Percentiles rank a stretch among this genome's conserved stretches.
These are phyloP conservation scores for Scelioninae gen. 1 DNA, from an alignment of 2,888 invertebrate species.

Conservation along the genomic window DNA sequence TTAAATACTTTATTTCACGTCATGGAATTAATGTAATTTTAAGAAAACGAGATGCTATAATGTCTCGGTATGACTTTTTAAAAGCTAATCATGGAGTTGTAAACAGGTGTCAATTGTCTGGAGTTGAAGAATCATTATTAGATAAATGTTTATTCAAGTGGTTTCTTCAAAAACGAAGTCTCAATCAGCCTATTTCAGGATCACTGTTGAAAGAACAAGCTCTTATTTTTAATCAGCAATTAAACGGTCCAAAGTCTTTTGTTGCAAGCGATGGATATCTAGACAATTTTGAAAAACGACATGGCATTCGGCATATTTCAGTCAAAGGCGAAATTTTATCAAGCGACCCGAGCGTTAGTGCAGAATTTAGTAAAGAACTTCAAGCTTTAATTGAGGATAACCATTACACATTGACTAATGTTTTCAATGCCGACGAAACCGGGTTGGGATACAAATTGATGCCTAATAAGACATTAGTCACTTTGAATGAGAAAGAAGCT, in stretches of 20 bases:
- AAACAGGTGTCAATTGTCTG: not conserved
- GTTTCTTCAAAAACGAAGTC: not conserved
- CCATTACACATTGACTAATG: slow-evolving; percentile 25
- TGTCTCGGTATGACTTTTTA: too few relatives aligned
- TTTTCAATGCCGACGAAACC: slow-evolving; percentile 44
- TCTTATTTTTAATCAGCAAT: not conserved
- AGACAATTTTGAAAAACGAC: not conserved
- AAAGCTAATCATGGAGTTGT: too few relatives aligned
- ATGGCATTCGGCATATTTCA: not conserved
- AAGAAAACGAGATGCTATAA: too few relatives aligned
- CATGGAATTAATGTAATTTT: too few relatives aligned
- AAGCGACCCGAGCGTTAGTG: not conserved
- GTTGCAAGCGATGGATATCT: not conserved
- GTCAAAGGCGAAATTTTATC: not conserved
- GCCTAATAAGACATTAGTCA: slow-evolving; percentile 17
- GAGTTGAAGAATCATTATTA: not conserved
- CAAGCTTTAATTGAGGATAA: not conserved
- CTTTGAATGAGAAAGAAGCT: slow-evolving; percentile 21
- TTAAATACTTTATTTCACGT: too few relatives aligned
- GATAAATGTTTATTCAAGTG: not conserved
- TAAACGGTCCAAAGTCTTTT: not conserved
- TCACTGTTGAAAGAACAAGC: not conserved
- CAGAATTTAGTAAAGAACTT: not conserved
- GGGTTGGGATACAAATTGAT: slow-evolving; percentile 16
- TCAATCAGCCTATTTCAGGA: not conserved